These are phyloP conservation scores for Xiphydria camelus DNA, from an alignment of 2,888 invertebrate species.

Conservation along the genomic window DNA sequence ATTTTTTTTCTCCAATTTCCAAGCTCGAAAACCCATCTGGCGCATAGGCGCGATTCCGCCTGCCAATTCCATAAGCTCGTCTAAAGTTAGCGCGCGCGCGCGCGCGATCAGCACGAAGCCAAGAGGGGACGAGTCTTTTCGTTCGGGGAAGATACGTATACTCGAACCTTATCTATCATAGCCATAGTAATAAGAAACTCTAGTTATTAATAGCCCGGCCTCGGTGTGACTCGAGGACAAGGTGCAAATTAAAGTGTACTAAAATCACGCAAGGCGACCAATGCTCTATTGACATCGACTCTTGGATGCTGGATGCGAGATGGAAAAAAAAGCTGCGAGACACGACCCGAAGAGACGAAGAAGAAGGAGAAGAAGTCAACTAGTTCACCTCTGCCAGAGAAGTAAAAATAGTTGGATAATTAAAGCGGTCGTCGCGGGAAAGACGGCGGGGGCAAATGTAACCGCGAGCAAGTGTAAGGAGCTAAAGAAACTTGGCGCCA, in stretches of 20 bases:
- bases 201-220: conserved; percentile 32
- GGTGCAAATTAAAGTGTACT: conserved; percentile 1
- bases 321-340: too few species aligned
- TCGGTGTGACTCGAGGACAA: conserved; percentile 13
- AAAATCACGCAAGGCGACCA: too few species aligned
- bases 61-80: conserved; percentile 43
- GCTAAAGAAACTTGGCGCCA: too few species aligned
- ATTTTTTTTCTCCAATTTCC: neutral
- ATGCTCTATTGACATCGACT: too few species aligned
- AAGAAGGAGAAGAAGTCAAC: too few species aligned
- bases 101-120: conserved; percentile 34
- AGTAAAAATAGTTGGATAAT: too few species aligned
- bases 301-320: too few species aligned
- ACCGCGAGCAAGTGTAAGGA: too few species aligned
- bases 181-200: conserved; percentile 31
- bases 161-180: conserved; percentile 28
- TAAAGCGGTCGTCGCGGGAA: too few species aligned
- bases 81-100: conserved; percentile 51
- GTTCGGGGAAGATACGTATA: conserved; percentile 23
- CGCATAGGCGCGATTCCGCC: conserved; percentile 17
- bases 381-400: too few species aligned
- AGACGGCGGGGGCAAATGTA: too few species aligned
- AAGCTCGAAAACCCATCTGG: neutral
- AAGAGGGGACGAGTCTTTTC: conserved; percentile 19
- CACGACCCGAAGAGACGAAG: too few species aligned